Evolutionary conservation across 2,888 invertebrate species (phyloP), one percentile per base, ranked within the genome.

Genomic region (Balanococcus diminutus): DNA sequence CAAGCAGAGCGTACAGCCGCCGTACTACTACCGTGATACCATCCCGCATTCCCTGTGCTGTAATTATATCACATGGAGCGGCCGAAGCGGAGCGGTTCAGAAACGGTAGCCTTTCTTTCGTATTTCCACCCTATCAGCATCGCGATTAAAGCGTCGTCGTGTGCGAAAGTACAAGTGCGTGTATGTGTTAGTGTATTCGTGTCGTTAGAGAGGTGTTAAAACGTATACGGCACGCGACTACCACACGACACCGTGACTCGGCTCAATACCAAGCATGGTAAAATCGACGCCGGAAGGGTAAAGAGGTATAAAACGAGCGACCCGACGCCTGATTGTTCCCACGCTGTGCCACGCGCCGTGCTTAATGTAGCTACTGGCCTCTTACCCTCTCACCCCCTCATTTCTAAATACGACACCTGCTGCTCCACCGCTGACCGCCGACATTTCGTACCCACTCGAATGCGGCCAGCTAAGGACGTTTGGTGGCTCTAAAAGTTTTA

Each of bases 201-300:
- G 46, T 85, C 85, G 85, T 85, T 85, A 85, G 85, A 85, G 85
- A 85, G 85, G 85, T 85, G 85, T 85, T 85, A 85, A 85, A 85
- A 85, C 85, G 87, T 87, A 87, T 87, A 87, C 87, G 87, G 87
- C 87, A 87, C 87, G 87, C 87, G 87, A 87, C 87, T 87, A 87
- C 87, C 87, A 86, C 87, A 85, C 85, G 85, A 85, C 85, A 85
- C 85, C 75, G 85, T 85, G 85, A 85, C 79, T 85, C 85, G 85
- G 85, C 85, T 86, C 82, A 81, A 86, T 86, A 82, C 86, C 86
- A 67, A 67, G 81, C 81, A 81, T 67, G 86, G 86, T 82, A 67
- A 67, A 56, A 42, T 39, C 36, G 81, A 36, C 81, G 81, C 67
- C 81, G 56, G 81, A 32, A 46, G 61, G 86, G 86, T 31, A 75